Percentiles rank a stretch among this genome's conserved stretches.
Conservation (phyloP, 2,888 invertebrate species). For the Conops quadrifasciatus region DNA sequence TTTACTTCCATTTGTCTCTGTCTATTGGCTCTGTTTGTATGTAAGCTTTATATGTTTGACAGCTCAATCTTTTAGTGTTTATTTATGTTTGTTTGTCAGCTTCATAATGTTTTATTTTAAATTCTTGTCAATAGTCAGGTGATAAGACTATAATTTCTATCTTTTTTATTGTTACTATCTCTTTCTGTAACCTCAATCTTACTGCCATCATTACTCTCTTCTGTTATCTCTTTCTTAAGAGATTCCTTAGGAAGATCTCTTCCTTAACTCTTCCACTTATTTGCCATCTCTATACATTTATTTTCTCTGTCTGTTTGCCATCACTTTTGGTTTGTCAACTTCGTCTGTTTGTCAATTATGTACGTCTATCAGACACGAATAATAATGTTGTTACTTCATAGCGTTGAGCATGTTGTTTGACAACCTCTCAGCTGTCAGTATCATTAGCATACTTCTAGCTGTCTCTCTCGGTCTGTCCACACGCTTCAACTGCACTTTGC, state of each 20-base stretch:
- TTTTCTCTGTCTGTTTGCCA: neutral
- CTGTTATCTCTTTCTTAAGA: too few species aligned
- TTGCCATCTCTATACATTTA: slow-evolving; percentile 17
- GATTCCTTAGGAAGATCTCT: too few species aligned
- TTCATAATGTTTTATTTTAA: too few species aligned
- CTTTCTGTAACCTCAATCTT: too few species aligned
- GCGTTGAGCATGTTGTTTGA: slow-evolving; percentile 43
- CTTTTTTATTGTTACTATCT: too few species aligned
- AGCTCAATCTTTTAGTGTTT: too few species aligned
- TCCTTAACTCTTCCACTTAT: too few species aligned
- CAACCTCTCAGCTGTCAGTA: slow-evolving; percentile 40
- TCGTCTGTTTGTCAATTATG: slow-evolving; percentile 6
- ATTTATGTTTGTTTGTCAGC: too few species aligned
- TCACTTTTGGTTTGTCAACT: slow-evolving; percentile 8
- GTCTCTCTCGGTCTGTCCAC: neutral
- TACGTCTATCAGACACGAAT: slow-evolving; percentile 19
- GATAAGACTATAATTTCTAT: too few species aligned
- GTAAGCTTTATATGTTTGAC: neutral
- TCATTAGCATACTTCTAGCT: slow-evolving; percentile 41
- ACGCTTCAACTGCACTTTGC: neutral
- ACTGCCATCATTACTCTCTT: too few species aligned
- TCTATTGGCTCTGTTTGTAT: neutral
- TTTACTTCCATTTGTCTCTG: too few species aligned
- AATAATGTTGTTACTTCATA: slow-evolving; percentile 34
- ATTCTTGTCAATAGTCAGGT: too few species aligned